Evolutionary conservation across 30 jellyfish, hydroid and myxozoan species (phyloP), one percentile per base, ranked within the genome.

Genomic region (Chironex yamaguchii): DNA sequence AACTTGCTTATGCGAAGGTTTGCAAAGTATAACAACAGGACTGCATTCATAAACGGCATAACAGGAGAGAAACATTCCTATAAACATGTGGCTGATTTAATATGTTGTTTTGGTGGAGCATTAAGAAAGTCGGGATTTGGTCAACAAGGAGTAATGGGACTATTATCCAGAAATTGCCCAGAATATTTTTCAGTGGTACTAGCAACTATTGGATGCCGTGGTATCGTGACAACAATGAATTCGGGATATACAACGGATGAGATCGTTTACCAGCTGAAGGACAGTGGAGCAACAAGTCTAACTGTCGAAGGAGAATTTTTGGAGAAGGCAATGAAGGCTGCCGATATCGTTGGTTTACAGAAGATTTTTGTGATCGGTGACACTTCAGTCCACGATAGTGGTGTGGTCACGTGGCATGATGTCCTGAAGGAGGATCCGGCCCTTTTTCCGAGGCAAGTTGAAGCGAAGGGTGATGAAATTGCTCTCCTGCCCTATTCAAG

Each of bases 401-500:
- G 97, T 4, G 91, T 86, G 14, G 52, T 86, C 34, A 84, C 72
- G 25, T 76, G 87, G 66, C 34, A 85, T 54, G 92, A 92, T 66
- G 65, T 92, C 34, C 31, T 78, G 9, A 28, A 36, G 27, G 92
- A 90, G n/a, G 78, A 63, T 35, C 92, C 77, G 12, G 88, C 49
- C n/a, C 66, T 12, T n/a, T 82, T 82, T 62, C 52, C 90, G 24
- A 29, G 23, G 28, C 25, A 81, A 36, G 32, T 90, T 4, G 74
- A 84, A 36, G 29, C 74, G 49, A 48, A 22, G 26, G n/a, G n/a
- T n/a, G 90, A 84, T 20, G 51, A 70, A 62, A 67, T 85, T 53
- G 96, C 98, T 0, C 66, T 79, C 34, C 52, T 85, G 62, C 91
- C 93, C 3, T 92, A 92, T 51, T 92, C 98, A 30, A 92, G 98